These are phyloP conservation scores for Phallusia fumigata DNA, from an alignment of 23 tunicate species.

Conservation along the genomic window DNA sequence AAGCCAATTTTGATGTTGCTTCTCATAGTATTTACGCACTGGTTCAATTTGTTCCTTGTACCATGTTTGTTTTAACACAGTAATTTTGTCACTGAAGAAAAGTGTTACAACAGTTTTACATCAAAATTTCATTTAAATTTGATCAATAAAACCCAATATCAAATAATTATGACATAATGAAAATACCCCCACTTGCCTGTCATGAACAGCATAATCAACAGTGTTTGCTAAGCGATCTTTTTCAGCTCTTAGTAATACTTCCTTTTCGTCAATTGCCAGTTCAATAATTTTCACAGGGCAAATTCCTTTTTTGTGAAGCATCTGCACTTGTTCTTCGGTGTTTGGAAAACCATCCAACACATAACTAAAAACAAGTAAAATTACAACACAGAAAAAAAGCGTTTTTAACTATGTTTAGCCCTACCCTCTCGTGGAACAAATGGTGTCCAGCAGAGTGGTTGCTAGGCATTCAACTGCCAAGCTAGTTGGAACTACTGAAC, in stretches of 20 bases:
- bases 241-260: conserved; percentile 48
- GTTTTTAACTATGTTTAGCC: neutral
- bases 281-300: conserved; percentile 80
- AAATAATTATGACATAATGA: neutral
- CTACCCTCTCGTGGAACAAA: conserved; percentile 74
- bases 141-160: too few relatives aligned
- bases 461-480: conserved; percentile 80
- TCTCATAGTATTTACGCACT: conserved; percentile 39
- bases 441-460: conserved; percentile 53
- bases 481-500: conserved; percentile 59
- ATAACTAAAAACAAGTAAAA: conserved; percentile 43
- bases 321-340: conserved; percentile 53
- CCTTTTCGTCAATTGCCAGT: conserved; percentile 46
- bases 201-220: conserved; percentile 39
- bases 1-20: conserved; percentile 81
- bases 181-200: conserved; percentile 38
- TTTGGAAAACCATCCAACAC: conserved; percentile 84
- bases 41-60: conserved; percentile 49
- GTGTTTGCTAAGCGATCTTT: conserved; percentile 16
- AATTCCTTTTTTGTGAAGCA: conserved; percentile 53
- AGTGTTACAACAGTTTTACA: too few relatives aligned
- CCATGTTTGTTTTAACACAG: conserved; percentile 37
- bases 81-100: conserved; percentile 46
- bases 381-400: neutral
- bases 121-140: too few relatives aligned